A percentile compares a stretch with the other conserved stretches of the same genome.
Conservation (phyloP, 1,140 invertebrate genomes). For the Chlorops oryzae region DNA sequence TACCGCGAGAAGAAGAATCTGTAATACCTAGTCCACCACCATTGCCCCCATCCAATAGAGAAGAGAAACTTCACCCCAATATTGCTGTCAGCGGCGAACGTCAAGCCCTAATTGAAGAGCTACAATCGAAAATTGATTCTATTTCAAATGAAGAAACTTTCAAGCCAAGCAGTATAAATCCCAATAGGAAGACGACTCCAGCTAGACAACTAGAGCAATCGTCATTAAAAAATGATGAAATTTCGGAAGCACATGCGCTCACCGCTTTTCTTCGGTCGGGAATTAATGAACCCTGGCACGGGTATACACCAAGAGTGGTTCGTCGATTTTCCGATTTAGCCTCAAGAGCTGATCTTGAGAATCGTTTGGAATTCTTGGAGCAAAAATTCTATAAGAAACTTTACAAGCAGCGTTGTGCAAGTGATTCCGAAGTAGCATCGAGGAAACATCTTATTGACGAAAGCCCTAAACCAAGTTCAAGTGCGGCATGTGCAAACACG, state of each 20-base stretch:
- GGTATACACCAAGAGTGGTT: conserved; percentile 30
- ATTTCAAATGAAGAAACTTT: conserved; percentile 33
- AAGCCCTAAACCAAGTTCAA: too few species aligned
- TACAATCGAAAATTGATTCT: conserved; percentile 33
- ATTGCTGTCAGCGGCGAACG: conserved; percentile 17
- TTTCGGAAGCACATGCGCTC: conserved; percentile 46
- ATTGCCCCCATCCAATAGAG: too few species aligned
- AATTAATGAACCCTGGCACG: conserved; percentile 35
- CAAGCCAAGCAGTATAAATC: conserved; percentile 37
- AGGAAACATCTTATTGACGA: conserved; percentile 24
- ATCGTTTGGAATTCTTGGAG: conserved; percentile 44
- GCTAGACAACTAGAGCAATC: conserved; percentile 6
- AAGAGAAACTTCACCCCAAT: neutral
- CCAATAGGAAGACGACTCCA: conserved; percentile 22
- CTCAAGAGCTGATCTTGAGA: conserved; percentile 44
- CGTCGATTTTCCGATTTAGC: conserved; percentile 46
- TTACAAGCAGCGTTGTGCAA: conserved; percentile 47
- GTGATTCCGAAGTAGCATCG: conserved; percentile 48
- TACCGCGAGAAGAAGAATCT: too few species aligned
- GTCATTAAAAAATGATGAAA: conserved; percentile 30
- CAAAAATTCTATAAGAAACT: conserved; percentile 43
- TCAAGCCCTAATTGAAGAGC: conserved; percentile 35
- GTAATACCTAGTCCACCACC: neutral
- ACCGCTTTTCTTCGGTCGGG: conserved; percentile 43
- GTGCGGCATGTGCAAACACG: conserved; percentile 26